A percentile compares a stretch with the other conserved stretches of the same genome.
Conservation (phyloP, 2,113 vertebrate species). For the Oryzias javanicus region DNA sequence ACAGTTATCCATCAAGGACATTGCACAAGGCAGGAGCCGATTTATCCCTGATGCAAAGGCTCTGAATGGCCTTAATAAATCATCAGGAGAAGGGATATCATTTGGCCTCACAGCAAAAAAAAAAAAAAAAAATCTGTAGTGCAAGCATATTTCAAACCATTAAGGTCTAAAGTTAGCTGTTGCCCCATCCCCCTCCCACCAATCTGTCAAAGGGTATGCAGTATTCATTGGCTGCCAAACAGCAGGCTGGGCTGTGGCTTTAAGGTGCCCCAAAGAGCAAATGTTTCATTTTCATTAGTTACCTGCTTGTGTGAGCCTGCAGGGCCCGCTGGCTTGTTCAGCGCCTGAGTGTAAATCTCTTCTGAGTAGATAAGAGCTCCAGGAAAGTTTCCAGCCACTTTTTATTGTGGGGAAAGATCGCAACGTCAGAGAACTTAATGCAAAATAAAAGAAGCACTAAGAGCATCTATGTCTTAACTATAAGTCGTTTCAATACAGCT, state of each 20-base stretch:
- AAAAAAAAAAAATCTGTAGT: constrained; percentile 64
- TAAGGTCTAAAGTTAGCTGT: constrained; percentile 80
- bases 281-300: constrained; percentile 80
- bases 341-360: constrained; percentile 47
- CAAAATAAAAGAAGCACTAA: constrained; percentile 4
- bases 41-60: constrained; percentile 67
- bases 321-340: constrained; percentile 37
- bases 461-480: constrained; percentile 49
- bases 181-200: constrained; percentile 38
- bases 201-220: constrained; percentile 72
- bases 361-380: constrained; percentile 40
- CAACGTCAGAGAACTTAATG: constrained; percentile 31
- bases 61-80: constrained; percentile 77
- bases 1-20: constrained; percentile 75
- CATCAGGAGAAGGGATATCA: constrained; percentile 70
- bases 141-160: constrained; percentile 81
- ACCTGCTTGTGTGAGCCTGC: constrained; percentile 46
- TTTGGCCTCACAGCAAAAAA: constrained; percentile 70
- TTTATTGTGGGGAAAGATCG: constrained; percentile 34
- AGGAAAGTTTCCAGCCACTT: constrained; percentile 59
- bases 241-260: constrained; percentile 49
- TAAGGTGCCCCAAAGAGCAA: constrained; percentile 68
- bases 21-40: constrained; percentile 68
- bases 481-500: constrained; percentile 2
- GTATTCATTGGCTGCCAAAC: constrained; percentile 59